Percentiles rank a stretch among this genome's conserved stretches.
phyloP scores from a whole-genome alignment of 2,797 vertebrate genomes.

The Hyperoplus lanceolatus region DNA sequence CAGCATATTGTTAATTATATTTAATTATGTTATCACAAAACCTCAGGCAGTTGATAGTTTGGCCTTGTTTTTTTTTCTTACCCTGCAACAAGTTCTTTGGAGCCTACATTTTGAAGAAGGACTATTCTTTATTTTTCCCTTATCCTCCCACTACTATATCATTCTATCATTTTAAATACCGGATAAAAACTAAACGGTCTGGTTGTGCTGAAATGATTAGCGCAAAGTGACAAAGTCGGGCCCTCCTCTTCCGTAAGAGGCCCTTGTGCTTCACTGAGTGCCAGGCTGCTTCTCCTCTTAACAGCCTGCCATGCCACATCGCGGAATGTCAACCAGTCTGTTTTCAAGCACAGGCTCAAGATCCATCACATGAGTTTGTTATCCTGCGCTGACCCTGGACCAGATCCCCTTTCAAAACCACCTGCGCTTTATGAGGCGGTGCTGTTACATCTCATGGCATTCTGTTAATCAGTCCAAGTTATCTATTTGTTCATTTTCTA shows the following conservation, averaged over 20 bases:
- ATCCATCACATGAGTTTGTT: slow-evolving; percentile 54
- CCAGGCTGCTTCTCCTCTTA: slow-evolving; percentile 60
- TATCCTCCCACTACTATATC: background rate
- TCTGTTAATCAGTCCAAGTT: background rate
- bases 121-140: background rate
- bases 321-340: slow-evolving; percentile 61
- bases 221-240: slow-evolving; percentile 42
- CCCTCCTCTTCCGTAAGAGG: slow-evolving; percentile 51
- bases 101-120: background rate
- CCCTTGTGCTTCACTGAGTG: slow-evolving; percentile 57
- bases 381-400: slow-evolving; percentile 41
- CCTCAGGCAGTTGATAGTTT: too few species aligned
- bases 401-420: slow-evolving; percentile 19
- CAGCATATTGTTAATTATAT: background rate
- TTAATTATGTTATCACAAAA: too few species aligned
- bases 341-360: slow-evolving; percentile 62
- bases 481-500: slow-evolving; percentile 43
- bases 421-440: slow-evolving; percentile 27
- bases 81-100: background rate
- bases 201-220: slow-evolving; percentile 3
- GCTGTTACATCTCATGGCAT: background rate
- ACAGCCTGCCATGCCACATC: slow-evolving; percentile 69
- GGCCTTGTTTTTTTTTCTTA: background rate
- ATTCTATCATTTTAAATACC: slow-evolving; percentile 1
- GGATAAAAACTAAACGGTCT: background rate